Evolutionary conservation across 2,888 invertebrate species (phyloP).

Genomic region (Catocala nupta): DNA sequence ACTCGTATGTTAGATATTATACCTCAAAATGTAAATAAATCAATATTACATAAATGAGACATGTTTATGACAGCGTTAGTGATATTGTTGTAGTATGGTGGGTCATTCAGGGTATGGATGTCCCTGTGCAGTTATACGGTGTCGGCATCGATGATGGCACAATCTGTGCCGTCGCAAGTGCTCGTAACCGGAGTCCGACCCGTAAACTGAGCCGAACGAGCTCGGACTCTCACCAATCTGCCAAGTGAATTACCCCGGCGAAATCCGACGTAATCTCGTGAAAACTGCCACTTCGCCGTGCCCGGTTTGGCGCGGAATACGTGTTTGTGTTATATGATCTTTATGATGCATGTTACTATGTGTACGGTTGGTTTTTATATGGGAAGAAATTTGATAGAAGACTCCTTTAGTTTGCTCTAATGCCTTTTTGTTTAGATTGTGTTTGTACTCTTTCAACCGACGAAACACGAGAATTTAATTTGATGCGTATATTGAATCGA

Average conservation of each 20-base stretch:
- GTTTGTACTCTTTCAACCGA: too few species aligned
- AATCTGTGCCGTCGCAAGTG: slow-evolving; percentile 40
- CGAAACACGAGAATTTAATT: too few species aligned
- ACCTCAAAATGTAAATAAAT: too few species aligned
- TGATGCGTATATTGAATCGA: too few species aligned
- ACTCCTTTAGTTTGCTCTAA: not conserved
- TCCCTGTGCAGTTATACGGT: slow-evolving; percentile 34
- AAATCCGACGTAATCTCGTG: slow-evolving; percentile 56
- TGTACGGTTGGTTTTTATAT: not conserved
- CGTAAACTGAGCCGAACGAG: slow-evolving; percentile 52
- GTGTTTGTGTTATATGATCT: slow-evolving; percentile 38
- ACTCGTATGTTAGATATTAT: too few species aligned
- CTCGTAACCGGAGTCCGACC: slow-evolving; percentile 49
- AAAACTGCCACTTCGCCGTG: slow-evolving; percentile 50
- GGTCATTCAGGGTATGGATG: slow-evolving; percentile 1
- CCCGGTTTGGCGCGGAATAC: slow-evolving; percentile 15
- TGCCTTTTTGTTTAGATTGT: too few species aligned
- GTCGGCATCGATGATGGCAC: slow-evolving; percentile 46
- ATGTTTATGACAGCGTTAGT: too few species aligned
- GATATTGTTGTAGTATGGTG: not conserved
- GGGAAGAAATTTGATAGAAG: not conserved
- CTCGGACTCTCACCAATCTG: slow-evolving; percentile 51
- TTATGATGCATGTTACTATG: slow-evolving; percentile 29
- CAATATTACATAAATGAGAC: too few species aligned
- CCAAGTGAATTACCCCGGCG: slow-evolving; percentile 59